Conservation (phyloP, 2,113 vertebrate species). For the Chaenogobius annularis region DNA sequence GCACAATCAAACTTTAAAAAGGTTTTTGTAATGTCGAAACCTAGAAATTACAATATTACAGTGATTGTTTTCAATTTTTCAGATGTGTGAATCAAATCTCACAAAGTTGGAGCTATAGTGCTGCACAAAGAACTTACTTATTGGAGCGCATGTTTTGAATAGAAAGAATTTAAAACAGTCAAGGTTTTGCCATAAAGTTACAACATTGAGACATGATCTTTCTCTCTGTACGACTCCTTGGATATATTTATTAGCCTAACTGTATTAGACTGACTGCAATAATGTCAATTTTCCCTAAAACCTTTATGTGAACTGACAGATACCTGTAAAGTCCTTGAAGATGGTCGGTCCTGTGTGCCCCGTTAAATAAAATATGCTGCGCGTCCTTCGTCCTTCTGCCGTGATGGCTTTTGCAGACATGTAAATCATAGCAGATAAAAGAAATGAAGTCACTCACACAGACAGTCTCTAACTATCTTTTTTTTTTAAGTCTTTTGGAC, state of each 20-base stretch:
- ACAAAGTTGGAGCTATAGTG: too few species aligned
- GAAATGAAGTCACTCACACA: slow-evolving; percentile 61
- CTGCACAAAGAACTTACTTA: background rate
- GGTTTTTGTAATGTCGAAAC: too few species aligned
- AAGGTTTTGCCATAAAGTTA: background rate
- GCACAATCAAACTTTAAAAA: too few species aligned
- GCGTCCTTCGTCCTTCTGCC: slow-evolving; percentile 53
- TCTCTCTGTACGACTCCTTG: background rate
- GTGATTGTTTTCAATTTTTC: too few species aligned
- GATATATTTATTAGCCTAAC: background rate
- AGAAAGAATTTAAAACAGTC: background rate
- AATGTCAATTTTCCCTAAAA: background rate
- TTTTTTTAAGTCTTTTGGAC: slow-evolving; percentile 9
- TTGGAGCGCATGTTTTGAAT: too few species aligned
- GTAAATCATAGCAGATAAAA: slow-evolving; percentile 50
- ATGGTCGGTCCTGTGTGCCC: slow-evolving; percentile 56
- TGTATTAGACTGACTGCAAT: background rate
- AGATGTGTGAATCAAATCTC: too few species aligned
- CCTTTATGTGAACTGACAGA: background rate
- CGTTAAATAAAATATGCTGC: slow-evolving; percentile 61
- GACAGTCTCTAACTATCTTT: slow-evolving; percentile 28
- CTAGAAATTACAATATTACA: too few species aligned
- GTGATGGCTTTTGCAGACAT: slow-evolving; percentile 47
- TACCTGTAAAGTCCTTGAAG: slow-evolving; percentile 64
- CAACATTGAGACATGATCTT: background rate